phyloP scores from a whole-genome alignment of 2,113 vertebrate genomes.

The Nestor notabilis region DNA sequence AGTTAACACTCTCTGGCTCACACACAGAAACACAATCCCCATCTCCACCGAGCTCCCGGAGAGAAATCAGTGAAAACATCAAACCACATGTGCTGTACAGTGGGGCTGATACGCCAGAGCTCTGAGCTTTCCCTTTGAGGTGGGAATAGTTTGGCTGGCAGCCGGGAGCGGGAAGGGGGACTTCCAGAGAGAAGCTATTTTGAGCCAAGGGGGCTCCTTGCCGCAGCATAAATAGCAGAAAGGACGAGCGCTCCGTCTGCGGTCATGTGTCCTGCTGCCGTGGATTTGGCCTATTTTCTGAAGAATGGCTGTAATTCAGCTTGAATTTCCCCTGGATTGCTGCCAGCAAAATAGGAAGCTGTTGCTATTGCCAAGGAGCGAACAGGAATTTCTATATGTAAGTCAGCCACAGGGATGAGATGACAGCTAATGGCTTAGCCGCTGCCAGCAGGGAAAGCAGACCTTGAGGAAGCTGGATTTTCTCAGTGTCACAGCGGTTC shows the following conservation, averaged over 20 bases:
- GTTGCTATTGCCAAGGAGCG: constrained; percentile 82
- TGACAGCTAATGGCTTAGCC: constrained; percentile 24
- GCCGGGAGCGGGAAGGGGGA: constrained; percentile 46
- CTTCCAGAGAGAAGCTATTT: constrained; percentile 71
- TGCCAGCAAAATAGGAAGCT: constrained; percentile 85
- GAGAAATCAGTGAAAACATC: constrained; percentile 20
- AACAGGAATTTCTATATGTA: constrained; percentile 63
- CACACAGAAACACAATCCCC: background rate
- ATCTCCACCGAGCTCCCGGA: background rate
- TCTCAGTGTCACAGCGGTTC: background rate
- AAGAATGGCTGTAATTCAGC: constrained; percentile 87
- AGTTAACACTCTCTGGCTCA: background rate
- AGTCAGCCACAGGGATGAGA: background rate
- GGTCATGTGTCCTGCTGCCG: constrained; percentile 44
- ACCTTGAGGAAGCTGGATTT: background rate
- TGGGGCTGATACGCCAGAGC: background rate
- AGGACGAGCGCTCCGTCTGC: background rate
- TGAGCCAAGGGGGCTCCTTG: constrained; percentile 47
- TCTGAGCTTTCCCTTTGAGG: constrained; percentile 42
- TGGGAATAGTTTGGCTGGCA: constrained; percentile 30
- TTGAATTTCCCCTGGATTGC: constrained; percentile 80
- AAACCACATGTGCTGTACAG: background rate
- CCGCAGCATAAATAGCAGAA: constrained; percentile 23
- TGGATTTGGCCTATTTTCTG: constrained; percentile 83
- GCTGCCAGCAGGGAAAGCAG: background rate